Evolutionary conservation across 2,113 vertebrate species (phyloP).

Genomic region (Myrmecophaga tridactyla): DNA sequence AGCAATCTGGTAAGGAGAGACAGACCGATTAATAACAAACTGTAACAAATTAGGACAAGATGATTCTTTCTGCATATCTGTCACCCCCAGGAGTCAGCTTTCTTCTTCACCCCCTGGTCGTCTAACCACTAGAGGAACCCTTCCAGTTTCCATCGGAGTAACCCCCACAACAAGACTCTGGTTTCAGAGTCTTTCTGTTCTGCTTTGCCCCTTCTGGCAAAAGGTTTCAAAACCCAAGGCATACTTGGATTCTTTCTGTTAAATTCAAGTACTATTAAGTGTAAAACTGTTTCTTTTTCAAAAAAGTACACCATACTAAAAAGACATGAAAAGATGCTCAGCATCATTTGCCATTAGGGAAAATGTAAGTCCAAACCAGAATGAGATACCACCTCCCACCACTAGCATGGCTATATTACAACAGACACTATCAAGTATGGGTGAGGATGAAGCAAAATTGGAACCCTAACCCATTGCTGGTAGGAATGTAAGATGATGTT

Average conservation of each 20-base stretch:
- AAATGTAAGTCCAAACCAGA: not conserved
- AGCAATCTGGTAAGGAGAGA: not conserved
- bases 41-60: not conserved
- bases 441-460: not conserved
- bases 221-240: not conserved
- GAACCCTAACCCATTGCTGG: not conserved
- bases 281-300: not conserved
- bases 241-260: not conserved
- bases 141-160: not conserved
- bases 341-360: not conserved
- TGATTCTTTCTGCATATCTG: not conserved
- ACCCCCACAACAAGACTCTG: too few species aligned
- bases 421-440: not conserved
- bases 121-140: not conserved
- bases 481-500: fast-evolving
- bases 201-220: too few species aligned
- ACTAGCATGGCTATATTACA: not conserved
- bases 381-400: not conserved
- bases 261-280: not conserved
- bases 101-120: not conserved
- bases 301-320: not conserved
- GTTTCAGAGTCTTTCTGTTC: not conserved
- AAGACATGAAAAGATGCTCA: not conserved
- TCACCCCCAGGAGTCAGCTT: not conserved
- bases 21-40: not conserved